Percentiles rank a stretch among this genome's conserved stretches.
phyloP scores from a whole-genome alignment of 2,888 invertebrate species.

The Priocnemis perturbator region DNA sequence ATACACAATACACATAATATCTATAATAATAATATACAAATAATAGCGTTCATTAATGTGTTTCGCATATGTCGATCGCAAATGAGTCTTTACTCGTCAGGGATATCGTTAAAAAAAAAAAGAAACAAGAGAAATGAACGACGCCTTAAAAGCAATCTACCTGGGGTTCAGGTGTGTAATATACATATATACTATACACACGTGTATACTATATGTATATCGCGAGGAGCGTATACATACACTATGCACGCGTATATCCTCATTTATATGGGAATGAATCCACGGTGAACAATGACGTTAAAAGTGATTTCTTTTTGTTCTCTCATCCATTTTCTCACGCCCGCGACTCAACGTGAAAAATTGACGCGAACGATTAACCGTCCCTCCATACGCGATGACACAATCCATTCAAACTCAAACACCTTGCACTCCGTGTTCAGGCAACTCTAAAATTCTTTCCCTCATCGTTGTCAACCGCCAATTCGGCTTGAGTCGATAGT shows the following conservation, averaged over 20 bases:
- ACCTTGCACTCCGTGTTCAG: no score
- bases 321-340: neutral
- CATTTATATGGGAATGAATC: constrained; percentile 25
- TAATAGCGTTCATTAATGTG: constrained; percentile 52
- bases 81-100: constrained; percentile 50
- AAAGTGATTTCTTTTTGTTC: neutral
- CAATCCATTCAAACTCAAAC: no score
- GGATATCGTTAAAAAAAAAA: constrained; percentile 46
- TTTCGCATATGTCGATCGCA: constrained; percentile 50
- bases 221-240: constrained; percentile 20
- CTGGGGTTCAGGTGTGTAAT: no score
- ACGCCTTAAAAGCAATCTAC: no score
- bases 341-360: constrained; percentile 13
- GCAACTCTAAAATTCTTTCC: no score
- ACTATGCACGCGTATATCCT: constrained; percentile 12
- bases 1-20: constrained; percentile 65
- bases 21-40: constrained; percentile 64
- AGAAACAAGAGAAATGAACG: constrained; percentile 21
- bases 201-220: constrained; percentile 13
- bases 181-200: no score
- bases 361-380: neutral
- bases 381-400: neutral
- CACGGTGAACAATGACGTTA: constrained; percentile 25
- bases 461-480: no score
- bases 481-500: no score